These are phyloP conservation scores for Batillaria attramentaria DNA, from an alignment of 1,140 invertebrate genomes.

Conservation along the genomic window DNA sequence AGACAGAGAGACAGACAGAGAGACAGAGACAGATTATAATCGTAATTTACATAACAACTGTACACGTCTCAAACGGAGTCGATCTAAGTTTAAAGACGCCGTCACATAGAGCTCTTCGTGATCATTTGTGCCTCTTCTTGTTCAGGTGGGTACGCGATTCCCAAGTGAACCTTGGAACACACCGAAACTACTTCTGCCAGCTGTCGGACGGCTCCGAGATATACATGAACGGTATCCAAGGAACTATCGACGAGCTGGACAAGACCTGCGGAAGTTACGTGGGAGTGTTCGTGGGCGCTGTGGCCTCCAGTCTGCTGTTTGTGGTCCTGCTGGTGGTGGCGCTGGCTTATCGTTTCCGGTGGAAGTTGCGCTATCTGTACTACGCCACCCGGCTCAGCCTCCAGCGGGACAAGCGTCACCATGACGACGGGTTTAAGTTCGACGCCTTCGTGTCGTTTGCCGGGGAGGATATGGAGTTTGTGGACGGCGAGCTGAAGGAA, in stretches of 20 bases:
- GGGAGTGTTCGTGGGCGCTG: conserved; percentile 26
- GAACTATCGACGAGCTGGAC: conserved; percentile 32
- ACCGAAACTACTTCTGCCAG: conserved; percentile 32
- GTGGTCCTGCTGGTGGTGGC: conserved; percentile 28
- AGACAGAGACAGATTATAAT: too few relatives aligned
- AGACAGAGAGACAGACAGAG: too few relatives aligned
- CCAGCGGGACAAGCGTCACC: not conserved
- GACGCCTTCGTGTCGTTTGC: conserved; percentile 57
- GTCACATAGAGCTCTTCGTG: too few relatives aligned
- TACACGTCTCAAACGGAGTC: too few relatives aligned
- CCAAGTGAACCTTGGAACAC: conserved; percentile 8
- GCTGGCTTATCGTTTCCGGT: conserved; percentile 47
- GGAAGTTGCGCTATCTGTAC: conserved; percentile 56
- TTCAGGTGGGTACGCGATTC: conserved; percentile 40
- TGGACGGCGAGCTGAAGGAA: conserved; percentile 36
- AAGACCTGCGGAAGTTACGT: conserved; percentile 33
- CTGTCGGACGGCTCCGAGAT: conserved; percentile 13
- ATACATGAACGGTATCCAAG: conserved; percentile 15
- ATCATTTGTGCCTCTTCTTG: too few relatives aligned
- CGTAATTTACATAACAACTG: too few relatives aligned
- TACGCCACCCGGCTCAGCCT: conserved; percentile 43
- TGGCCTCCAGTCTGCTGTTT: not conserved
- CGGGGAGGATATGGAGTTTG: conserved; percentile 40
- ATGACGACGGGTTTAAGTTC: conserved; percentile 32
- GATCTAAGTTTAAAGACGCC: too few relatives aligned